These are phyloP conservation scores for Amblyornis subalaris DNA, from an alignment of 2,113 vertebrate genomes.

Conservation along the genomic window DNA sequence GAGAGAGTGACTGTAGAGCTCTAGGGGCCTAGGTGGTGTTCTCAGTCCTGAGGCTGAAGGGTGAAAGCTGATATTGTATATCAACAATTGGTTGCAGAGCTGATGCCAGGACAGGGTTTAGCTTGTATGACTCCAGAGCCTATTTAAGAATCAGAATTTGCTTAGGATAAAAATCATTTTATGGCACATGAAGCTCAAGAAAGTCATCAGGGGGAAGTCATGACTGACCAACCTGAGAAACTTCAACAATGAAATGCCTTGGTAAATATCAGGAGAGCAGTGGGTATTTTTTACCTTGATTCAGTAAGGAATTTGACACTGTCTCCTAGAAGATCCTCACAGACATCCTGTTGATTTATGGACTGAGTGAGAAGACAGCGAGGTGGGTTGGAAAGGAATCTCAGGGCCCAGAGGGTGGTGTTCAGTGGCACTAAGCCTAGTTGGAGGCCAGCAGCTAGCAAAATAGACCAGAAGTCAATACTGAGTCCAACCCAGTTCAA, in stretches of 20 bases:
- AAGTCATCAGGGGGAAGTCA: accelerated
- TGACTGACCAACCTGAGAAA: background rate
- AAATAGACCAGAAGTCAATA: background rate
- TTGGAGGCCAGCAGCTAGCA: background rate
- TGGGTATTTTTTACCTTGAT: background rate
- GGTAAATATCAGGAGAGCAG: too few relatives aligned
- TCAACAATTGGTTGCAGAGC: background rate
- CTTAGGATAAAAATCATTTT: background rate
- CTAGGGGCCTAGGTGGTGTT: background rate
- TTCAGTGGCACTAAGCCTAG: background rate
- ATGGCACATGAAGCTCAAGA: background rate
- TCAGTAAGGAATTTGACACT: background rate
- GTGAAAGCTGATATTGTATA: background rate
- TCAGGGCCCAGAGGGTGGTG: background rate
- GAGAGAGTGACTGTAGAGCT: background rate
- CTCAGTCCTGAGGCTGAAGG: background rate
- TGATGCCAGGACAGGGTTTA: background rate
- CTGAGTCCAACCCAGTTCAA: background rate
- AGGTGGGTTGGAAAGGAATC: background rate
- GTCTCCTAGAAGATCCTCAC: background rate
- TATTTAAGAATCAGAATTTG: background rate
- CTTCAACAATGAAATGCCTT: background rate
- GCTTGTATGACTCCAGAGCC: accelerated
- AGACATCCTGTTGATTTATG: background rate
- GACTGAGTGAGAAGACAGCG: background rate